A percentile compares a stretch with the other conserved stretches of the same genome.
phyloP scores from a whole-genome alignment of 1,140 invertebrate species.

The Aphaenogaster rudis region DNA sequence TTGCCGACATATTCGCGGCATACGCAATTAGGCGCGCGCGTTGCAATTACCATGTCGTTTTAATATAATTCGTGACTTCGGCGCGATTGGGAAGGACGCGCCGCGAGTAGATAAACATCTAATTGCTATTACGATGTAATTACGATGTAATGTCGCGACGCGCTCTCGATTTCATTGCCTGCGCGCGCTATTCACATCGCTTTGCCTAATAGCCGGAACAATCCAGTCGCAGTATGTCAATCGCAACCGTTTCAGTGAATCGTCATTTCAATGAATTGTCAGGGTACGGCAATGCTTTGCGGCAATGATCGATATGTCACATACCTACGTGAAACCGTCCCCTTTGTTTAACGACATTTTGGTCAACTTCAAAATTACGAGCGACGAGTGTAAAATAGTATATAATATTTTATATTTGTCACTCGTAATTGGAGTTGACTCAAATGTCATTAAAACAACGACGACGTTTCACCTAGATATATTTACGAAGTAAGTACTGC shows the following conservation, averaged over 20 bases:
- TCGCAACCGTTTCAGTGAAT: slow-evolving; percentile 19
- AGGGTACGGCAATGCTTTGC: neutral
- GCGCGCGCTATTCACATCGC: slow-evolving; percentile 2
- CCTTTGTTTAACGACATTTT: neutral
- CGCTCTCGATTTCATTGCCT: slow-evolving; percentile 34
- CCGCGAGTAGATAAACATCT: slow-evolving; percentile 35
- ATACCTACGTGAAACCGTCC: neutral
- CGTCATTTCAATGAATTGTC: slow-evolving; percentile 46
- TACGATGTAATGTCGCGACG: slow-evolving; percentile 1
- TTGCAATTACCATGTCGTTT: slow-evolving; percentile 25
- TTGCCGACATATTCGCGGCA: neutral
- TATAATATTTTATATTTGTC: neutral
- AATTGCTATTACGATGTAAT: slow-evolving; percentile 36
- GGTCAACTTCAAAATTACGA: neutral
- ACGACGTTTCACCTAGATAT: too few relatives aligned
- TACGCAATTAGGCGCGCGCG: neutral
- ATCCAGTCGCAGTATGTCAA: slow-evolving; percentile 45
- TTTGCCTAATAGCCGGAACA: slow-evolving; percentile 40
- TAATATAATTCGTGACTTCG: slow-evolving; percentile 44
- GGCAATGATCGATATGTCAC: slow-evolving; percentile 37
- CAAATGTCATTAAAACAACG: too few relatives aligned
- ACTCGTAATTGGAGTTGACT: too few relatives aligned
- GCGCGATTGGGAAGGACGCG: slow-evolving; percentile 10
- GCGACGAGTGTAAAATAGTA: neutral
- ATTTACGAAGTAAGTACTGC: too few relatives aligned